A percentile compares a stretch with the other conserved stretches of the same genome.
These are phyloP conservation scores for Coccyzus lansbergi DNA, from an alignment of 2,797 vertebrate genomes.

Conservation along the genomic window DNA sequence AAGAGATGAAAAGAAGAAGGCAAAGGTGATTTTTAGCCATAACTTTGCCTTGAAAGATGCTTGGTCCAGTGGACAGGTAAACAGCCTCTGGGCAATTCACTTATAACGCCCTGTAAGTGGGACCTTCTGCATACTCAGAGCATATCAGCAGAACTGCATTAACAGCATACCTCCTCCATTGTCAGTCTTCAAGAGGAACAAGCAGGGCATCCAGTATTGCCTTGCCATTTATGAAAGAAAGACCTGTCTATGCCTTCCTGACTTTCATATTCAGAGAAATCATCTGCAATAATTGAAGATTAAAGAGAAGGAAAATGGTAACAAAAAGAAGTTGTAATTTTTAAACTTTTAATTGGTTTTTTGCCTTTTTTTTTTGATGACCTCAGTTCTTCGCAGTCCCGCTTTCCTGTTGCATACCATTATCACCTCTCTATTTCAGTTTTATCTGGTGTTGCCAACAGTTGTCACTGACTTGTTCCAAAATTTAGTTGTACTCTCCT, in stretches of 20 bases:
- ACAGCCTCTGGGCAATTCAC: neutral
- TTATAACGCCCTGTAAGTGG: neutral
- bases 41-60: neutral
- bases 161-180: neutral
- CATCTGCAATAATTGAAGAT: neutral
- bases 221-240: neutral
- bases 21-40: neutral
- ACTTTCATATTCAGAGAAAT: neutral
- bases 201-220: neutral
- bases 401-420: neutral
- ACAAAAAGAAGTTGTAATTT: neutral
- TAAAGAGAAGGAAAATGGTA: neutral
- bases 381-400: constrained; percentile 14
- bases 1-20: neutral
- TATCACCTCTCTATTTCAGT: constrained; percentile 33
- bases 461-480: neutral
- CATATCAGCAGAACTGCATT: neutral
- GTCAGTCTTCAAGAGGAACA: neutral
- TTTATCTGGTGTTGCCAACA: neutral
- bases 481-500: neutral
- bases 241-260: neutral
- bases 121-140: neutral
- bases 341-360: neutral
- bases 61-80: neutral
- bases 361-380: neutral